Base-by-base conservation (phyloP, 1,140 invertebrate genomes). In the Aphelinus certus region DNA sequence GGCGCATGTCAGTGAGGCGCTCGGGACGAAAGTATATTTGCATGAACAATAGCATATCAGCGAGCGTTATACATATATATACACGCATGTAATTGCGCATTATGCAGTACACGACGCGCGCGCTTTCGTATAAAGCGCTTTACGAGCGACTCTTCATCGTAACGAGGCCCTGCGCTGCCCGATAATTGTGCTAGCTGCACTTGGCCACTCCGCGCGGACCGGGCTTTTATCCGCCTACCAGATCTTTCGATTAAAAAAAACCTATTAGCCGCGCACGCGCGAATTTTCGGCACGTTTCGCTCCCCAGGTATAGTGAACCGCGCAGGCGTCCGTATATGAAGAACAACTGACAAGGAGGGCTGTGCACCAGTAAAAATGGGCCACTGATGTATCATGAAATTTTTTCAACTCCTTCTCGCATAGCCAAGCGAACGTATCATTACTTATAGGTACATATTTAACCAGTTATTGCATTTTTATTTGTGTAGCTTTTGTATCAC, bases 1-100 rank as follows among this genome's bases (percentile, higher is more conserved):
- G 26, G 66, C 60, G 77, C 69, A 70, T 77, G 80, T 81, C 78
- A 81, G 79, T 81, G 72, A 61, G 55, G 75, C 78, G 60, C 46
- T 2, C 45, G 48, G 55, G 9, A 9, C 26, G 26, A 26, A 42
- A 4, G 7, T 45, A 46, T n/a, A n/a, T 45, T 46, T 10, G 53
- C 46, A 49, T 26, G 45, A 10, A 3, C 3, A 5, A 7, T 51
- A 3, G 62, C 62, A 63, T 61, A 61, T 63, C 26, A 26, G 68
- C 71, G 66, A 48, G 55, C 58, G 42, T 26, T 43, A 43, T 58
- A 58, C 7, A 58, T 2, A 58, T 2, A 58, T 4, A 3, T 58
- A 7, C 43, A 9, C 45, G 6, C 9, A 42, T 55, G 57, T 56
- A 68, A 73, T 73, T 73, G 57, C 57, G 26, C 26, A 26, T 26